These are phyloP conservation scores for Cardinalis cardinalis DNA, from an alignment of 2,113 vertebrate species.

Conservation along the genomic window DNA sequence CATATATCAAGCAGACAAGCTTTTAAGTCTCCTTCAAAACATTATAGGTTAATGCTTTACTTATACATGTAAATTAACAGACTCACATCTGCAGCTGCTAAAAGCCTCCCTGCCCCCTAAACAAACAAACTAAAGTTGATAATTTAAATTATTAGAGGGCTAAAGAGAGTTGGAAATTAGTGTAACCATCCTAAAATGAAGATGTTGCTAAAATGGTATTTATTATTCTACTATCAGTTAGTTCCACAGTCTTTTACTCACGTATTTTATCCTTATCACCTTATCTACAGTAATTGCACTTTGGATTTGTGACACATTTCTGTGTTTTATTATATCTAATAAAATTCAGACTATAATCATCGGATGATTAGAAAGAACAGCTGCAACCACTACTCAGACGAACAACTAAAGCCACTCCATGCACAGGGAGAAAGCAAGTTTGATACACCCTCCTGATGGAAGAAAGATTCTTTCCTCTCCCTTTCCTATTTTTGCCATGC, in stretches of 20 bases:
- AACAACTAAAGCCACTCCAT: background rate
- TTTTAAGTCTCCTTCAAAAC: background rate
- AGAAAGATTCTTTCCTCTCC: background rate
- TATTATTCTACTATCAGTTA: background rate
- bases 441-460: background rate
- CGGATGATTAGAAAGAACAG: background rate
- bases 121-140: background rate
- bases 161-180: background rate
- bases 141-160: background rate
- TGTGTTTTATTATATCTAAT: background rate
- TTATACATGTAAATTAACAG: background rate
- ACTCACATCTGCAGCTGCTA: background rate
- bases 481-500: background rate
- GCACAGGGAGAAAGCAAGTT: background rate
- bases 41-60: background rate
- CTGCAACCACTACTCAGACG: background rate
- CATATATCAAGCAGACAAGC: background rate
- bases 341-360: background rate
- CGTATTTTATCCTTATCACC: background rate
- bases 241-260: background rate
- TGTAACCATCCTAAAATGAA: background rate
- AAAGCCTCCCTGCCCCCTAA: background rate
- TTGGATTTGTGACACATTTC: slow-evolving; percentile 2
- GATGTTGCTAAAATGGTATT: background rate
- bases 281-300: background rate